Evolutionary conservation across 2,888 invertebrate species (phyloP).

Genomic region (Tenthredo notha): DNA sequence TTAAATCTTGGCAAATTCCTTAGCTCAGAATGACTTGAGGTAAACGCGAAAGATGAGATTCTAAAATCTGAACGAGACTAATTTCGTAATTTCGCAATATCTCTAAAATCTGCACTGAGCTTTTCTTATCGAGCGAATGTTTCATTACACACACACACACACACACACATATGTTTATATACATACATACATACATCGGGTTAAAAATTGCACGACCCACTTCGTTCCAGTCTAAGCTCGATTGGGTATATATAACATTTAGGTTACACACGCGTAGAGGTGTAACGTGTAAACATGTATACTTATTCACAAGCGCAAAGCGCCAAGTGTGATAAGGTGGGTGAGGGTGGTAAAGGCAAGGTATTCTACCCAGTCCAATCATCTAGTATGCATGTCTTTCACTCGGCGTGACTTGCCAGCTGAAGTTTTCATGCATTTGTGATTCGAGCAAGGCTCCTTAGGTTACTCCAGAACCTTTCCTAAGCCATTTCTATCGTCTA

Average conservation of each 20-base stretch:
- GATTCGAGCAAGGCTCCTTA: conserved; percentile 56
- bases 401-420: conserved; percentile 62
- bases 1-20: no score
- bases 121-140: background rate
- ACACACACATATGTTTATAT: no score
- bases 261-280: background rate
- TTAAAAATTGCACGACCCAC: conserved; percentile 27
- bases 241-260: conserved; percentile 8
- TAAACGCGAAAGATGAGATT: no score
- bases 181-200: background rate
- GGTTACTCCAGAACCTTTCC: background rate
- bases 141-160: background rate
- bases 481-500: background rate
- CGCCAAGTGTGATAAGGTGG: conserved; percentile 58
- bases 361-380: conserved; percentile 58
- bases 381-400: conserved; percentile 62
- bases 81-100: background rate
- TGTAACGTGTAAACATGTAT: conserved; percentile 9
- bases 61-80: background rate
- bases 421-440: conserved; percentile 62
- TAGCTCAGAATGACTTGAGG: no score
- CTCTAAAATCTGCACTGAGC: background rate
- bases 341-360: conserved; percentile 58
- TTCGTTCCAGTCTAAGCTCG: conserved; percentile 1
- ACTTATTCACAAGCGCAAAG: conserved; percentile 53